Conservation (phyloP, 2,797 vertebrate genomes). For the Phrynocephalus guinanensis region DNA sequence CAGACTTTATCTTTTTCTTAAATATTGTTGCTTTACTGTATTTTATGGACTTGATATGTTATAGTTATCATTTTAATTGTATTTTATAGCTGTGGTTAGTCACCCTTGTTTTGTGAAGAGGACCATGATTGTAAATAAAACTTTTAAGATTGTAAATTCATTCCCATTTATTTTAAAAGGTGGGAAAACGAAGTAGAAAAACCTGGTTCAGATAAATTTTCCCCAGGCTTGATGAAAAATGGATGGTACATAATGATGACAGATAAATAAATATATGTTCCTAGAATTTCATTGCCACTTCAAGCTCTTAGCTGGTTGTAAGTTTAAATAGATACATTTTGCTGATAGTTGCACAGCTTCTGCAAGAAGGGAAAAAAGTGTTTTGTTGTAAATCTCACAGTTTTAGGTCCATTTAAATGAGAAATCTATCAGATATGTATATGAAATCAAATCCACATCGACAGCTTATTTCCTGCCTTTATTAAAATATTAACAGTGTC, state of each 20-base stretch:
- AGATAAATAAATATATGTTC: background rate
- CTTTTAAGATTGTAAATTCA: background rate
- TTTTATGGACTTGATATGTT: background rate
- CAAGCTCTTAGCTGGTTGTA: background rate
- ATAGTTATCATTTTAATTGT: background rate
- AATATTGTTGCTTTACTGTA: background rate
- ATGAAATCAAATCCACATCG: slow-evolving; percentile 53
- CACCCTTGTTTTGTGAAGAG: background rate
- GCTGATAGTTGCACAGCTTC: background rate
- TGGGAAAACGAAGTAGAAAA: too few species aligned
- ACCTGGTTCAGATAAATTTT: background rate
- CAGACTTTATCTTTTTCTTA: background rate
- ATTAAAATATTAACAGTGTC: slow-evolving; percentile 57
- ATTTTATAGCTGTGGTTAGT: background rate
- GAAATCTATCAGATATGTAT: slow-evolving; percentile 54
- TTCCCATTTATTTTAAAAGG: background rate
- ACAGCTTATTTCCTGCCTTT: slow-evolving; percentile 58
- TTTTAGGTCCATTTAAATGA: slow-evolving; percentile 53
- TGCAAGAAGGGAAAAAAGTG: slow-evolving; percentile 28
- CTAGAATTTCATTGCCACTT: background rate
- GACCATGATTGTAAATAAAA: background rate
- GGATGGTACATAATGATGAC: background rate
- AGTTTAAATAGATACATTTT: background rate
- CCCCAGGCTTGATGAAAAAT: too few species aligned
- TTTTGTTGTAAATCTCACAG: slow-evolving; percentile 54